Conservation (phyloP, 1,140 invertebrate genomes). For the Solenopsis fugax region DNA sequence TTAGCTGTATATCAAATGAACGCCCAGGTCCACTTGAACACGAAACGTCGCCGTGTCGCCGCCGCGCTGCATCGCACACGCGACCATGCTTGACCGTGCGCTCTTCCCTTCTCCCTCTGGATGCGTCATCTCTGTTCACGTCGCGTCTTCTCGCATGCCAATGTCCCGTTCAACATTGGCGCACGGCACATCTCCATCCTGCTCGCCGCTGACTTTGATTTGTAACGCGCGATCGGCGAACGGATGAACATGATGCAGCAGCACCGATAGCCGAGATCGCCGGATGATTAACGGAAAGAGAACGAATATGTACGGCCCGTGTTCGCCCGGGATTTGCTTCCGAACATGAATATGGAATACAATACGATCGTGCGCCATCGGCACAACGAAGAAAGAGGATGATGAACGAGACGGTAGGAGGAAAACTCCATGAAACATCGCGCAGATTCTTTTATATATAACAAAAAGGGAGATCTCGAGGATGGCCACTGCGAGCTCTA, state of each 20-base stretch:
- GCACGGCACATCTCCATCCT: conserved; percentile 25
- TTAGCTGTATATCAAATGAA: conserved; percentile 85
- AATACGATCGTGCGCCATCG: conserved; percentile 1
- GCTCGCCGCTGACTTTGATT: conserved; percentile 73
- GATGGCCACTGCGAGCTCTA: background rate
- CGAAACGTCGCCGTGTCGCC: conserved; percentile 28
- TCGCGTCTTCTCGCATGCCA: conserved; percentile 47
- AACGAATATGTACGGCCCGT: conserved; percentile 17
- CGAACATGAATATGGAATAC: conserved; percentile 18
- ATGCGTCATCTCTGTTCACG: conserved; percentile 32
- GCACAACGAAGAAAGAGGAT: background rate
- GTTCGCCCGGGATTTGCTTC: background rate
- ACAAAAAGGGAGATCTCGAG: background rate
- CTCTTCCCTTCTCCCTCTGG: background rate
- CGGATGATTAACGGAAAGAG: conserved; percentile 70
- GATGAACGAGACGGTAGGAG: background rate
- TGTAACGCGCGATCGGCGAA: conserved; percentile 74
- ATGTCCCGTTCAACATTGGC: conserved; percentile 40
- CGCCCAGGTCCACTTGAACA: conserved; percentile 47
- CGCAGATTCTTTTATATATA: background rate
- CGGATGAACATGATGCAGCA: conserved; percentile 63
- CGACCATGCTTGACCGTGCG: background rate
- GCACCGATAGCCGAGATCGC: conserved; percentile 64
- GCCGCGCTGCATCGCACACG: background rate
- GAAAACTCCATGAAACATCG: background rate